Evolutionary conservation across 2,113 vertebrate genomes (phyloP), one percentile per base, ranked within the genome.

Genomic region (Solea solea): DNA sequence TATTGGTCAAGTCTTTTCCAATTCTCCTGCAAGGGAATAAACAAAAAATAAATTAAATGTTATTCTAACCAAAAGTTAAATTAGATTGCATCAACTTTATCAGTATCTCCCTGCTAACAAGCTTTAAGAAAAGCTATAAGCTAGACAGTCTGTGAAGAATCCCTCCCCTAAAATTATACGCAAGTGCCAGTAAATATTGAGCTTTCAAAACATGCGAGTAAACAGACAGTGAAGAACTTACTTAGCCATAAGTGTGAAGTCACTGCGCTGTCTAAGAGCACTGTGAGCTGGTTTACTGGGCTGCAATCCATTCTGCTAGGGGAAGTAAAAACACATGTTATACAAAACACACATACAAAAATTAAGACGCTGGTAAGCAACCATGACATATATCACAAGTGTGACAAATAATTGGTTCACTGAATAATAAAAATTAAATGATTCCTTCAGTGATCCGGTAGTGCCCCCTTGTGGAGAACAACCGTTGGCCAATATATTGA

Each of bases 161-260:
- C 0, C 52, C 4, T 59, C 12, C 11, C 34, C 34, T 34, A 34
- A 34, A 34, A 34, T 6, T 34, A 6, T 34, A 68, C 25, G 48
- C 6, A 40, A 34, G 25, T 56, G 8, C 55, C 1, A 11, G 40
- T 28, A 77, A 62, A 66, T 34, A 76, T 57, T 4, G 1, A 52
- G 41, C 34, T 71, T 9, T 41, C 64, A 8, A 73, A 65, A 44
- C n/a, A 45, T n/a, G 14, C 27, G 10, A 56, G 0, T 21, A 44
- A 69, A 73, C 8, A 53, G 25, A 48, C 25, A 27, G 2, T 45
- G 9, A 59, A 45, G 34, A 66, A 94, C 96, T 96, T 91, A 98
- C 96, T 97, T 98, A 62, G 96, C 96, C 95, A 97, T 97, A 68
- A 97, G 80, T 0, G 95, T 96, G 58, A 98, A 98, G 87, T 98